Evolutionary conservation across 92 coral and sea anemone genomes (phyloP), one percentile per base, ranked within the genome.

Genomic region (Muricea muricata): DNA sequence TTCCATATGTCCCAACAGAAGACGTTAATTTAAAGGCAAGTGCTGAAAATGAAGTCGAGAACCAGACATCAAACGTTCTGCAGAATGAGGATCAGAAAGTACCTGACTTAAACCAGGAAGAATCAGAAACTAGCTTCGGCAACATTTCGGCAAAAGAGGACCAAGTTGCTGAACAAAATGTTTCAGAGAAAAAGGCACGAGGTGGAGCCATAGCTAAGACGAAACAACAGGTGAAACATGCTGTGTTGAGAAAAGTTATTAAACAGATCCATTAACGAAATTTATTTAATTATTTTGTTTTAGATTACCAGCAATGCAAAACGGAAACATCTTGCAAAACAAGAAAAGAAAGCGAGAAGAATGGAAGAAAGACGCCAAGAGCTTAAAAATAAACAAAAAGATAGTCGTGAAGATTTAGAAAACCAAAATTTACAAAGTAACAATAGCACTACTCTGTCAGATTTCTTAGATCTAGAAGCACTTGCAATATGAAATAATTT

Each of bases 301-400:
- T n/a, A 73, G 79, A 91, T 84, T 61, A 74, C 93, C 32, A 93
- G 92, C 73, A 95, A 89, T 84, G 86, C 90, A 89, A 95, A 92
- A 78, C 88, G 98, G 80, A 97, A 97, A 84, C 94, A 97, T 73
- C 93, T 90, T 18, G 99, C 99, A 15, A 88, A 91, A 87, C 92
- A 90, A 70, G 99, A 93, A 88, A 97, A 93, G 86, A 97, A 97
- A 80, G 89, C 93, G 72, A 74, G 90, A 45, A 82, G 94, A 61
- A 94, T 91, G 89, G 97, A 97, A 70, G 91, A 93, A 63, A 77
- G 90, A 63, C 91, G 91, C 10, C 93, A 93, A 23, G 92, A 93
- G 33, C 79, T 67, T 39, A 32, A 78, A 26, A 32, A 63, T 6
- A 56, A 39, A 78, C 29, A 76, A 8, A 30, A 32, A 30, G 56